A percentile compares a stretch with the other conserved stretches of the same genome.
phyloP scores from a whole-genome alignment of 2,888 invertebrate genomes.

The Resseliella maxima region DNA sequence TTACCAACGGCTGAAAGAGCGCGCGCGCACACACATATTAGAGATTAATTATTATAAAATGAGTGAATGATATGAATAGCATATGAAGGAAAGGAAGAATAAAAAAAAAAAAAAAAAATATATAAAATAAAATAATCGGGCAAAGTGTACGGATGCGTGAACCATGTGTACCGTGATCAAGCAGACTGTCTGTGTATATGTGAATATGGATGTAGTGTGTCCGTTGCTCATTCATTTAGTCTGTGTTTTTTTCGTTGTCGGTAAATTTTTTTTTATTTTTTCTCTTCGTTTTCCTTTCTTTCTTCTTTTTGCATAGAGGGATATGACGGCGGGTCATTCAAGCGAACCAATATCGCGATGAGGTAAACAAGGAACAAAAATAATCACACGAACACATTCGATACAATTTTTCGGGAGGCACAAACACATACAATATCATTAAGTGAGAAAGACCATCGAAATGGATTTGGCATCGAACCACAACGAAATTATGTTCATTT shows the following conservation, averaged over 20 bases:
- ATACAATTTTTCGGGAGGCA: background rate
- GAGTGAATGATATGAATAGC: constrained; percentile 24
- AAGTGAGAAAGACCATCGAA: constrained; percentile 47
- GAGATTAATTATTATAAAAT: constrained; percentile 48
- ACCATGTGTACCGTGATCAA: constrained; percentile 4
- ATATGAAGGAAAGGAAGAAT: background rate
- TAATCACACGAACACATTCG: background rate
- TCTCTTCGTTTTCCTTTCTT: background rate
- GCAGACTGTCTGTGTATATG: background rate
- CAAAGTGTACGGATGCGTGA: constrained; percentile 51
- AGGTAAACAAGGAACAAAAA: constrained; percentile 13
- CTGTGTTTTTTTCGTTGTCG: constrained; percentile 20
- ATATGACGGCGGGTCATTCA: constrained; percentile 26
- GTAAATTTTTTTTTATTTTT: no score
- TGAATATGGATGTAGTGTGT: background rate
- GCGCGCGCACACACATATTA: background rate
- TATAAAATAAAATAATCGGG: background rate
- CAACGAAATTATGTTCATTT: background rate
- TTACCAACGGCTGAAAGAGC: background rate
- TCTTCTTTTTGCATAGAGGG: background rate
- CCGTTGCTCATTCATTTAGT: constrained; percentile 4
- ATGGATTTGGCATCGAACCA: constrained; percentile 34
- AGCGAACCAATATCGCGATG: constrained; percentile 35
- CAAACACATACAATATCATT: background rate
- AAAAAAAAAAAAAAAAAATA: background rate